Evolutionary conservation across 2,888 invertebrate species (phyloP), one percentile per base, ranked within the genome.

Genomic region (Mechanitis messenoides): DNA sequence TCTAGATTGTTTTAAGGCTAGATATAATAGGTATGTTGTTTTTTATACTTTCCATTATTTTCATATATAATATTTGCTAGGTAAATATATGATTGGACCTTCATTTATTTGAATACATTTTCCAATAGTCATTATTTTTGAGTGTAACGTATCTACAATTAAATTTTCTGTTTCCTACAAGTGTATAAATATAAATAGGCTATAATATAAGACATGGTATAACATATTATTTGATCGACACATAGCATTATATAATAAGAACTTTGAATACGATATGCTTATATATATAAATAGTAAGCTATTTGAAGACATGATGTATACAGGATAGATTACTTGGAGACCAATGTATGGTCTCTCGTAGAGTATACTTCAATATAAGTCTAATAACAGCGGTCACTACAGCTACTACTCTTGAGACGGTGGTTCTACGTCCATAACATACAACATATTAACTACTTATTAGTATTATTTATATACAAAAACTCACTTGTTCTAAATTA

Each of bases 401-500:
- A 50, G 28, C 31, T 6, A 31, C 50, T 55, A 45, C 45, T 45
- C 45, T 47, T 35, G 45, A 35, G 45, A 28, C 45, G 33, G 55
- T 59, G 62, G 62, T 56, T 55, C 50, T 31, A 50, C 56, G 59
- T 56, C 59, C 62, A 45, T 59, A 11, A 33, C 59, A 28, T 45
- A 58, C 61, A 50, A 50, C 33, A 53, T 42, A 50, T 45, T 33
- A 33, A 47, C 42, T 56, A 59, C 35, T 53, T 45, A 59, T 31
- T 55, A 31, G 2, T 56, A 65, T 63, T 63, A 60, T 62, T 63
- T 65, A 65, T 65, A 31, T 63, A 65, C 65, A 65, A 35, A 45
- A 11, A 46, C 53, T 56, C 45, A 55, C 50, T 1, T 31, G 50
- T 31, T 31, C 31, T 50, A 50, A 50, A 9, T 42, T 11, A 31